Evolutionary conservation across 2,888 invertebrate genomes (phyloP).

Genomic region (Lamproptera curius): DNA sequence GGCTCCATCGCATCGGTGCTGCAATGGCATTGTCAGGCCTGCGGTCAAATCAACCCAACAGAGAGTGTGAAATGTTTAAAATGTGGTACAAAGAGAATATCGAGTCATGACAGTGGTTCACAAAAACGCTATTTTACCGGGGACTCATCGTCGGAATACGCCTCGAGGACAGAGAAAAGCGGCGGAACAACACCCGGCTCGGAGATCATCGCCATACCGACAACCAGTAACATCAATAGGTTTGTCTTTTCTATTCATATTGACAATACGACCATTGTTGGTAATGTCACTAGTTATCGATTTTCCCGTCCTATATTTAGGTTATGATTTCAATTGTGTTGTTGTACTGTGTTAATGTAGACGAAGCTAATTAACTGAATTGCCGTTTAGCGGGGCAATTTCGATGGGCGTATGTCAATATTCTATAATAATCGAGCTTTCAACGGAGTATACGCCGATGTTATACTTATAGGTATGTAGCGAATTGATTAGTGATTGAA

Average conservation of each 20-base stretch:
- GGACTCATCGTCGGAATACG: conserved; percentile 67
- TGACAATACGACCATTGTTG: conserved; percentile 50
- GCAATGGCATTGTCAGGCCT: conserved; percentile 94
- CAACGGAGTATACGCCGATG: conserved; percentile 24
- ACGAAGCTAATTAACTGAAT: conserved; percentile 57
- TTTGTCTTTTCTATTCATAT: conserved; percentile 44
- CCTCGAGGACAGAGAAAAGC: conserved; percentile 62
- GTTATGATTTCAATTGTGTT: conserved; percentile 67
- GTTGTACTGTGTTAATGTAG: conserved; percentile 44
- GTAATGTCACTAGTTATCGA: conserved; percentile 61
- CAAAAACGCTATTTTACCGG: conserved; percentile 54
- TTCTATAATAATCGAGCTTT: conserved; percentile 49
- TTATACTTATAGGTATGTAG: conserved; percentile 46
- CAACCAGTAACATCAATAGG: conserved; percentile 65
- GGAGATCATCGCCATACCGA: conserved; percentile 63
- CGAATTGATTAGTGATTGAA: conserved; percentile 12
- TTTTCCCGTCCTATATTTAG: conserved; percentile 64
- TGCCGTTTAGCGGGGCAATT: conserved; percentile 44
- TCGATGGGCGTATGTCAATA: conserved; percentile 51
- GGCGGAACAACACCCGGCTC: conserved; percentile 67
- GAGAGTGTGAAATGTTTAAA: conserved; percentile 90
- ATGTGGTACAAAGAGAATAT: conserved; percentile 85
- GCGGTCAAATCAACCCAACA: conserved; percentile 92
- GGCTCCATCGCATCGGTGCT: conserved; percentile 96
- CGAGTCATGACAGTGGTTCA: conserved; percentile 74